phyloP scores from a whole-genome alignment of 1,140 invertebrate genomes.

The Papilio polyxenes region DNA sequence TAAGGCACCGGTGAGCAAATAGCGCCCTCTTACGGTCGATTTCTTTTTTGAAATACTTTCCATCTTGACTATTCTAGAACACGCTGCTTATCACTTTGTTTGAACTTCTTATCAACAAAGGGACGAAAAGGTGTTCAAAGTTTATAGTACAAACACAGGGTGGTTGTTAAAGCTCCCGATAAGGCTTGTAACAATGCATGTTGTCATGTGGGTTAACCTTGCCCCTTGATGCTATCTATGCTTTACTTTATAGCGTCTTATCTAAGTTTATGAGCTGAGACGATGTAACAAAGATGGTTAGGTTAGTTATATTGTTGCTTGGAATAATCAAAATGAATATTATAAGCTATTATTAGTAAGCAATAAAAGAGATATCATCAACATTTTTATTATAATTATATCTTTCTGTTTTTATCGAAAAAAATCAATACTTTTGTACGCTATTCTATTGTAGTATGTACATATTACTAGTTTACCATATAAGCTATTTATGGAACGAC shows the following conservation, averaged over 20 bases:
- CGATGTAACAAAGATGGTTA: slow-evolving; percentile 16
- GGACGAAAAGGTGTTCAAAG: slow-evolving; percentile 41
- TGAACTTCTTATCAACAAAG: slow-evolving; percentile 53
- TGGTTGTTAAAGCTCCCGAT: slow-evolving; percentile 55
- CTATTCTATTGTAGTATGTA: not conserved
- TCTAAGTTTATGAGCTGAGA: slow-evolving; percentile 34
- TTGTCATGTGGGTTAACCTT: slow-evolving; percentile 32
- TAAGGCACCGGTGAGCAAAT: slow-evolving; percentile 32
- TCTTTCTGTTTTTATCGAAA: not conserved
- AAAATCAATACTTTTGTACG: not conserved
- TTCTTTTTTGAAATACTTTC: slow-evolving; percentile 37
- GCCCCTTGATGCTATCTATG: slow-evolving; percentile 27
- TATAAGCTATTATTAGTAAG: not conserved
- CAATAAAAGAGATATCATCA: not conserved
- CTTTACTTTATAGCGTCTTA: slow-evolving; percentile 33
- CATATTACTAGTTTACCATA: not conserved
- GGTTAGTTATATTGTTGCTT: not conserved
- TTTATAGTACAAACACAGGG: slow-evolving; percentile 57
- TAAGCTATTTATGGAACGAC: slow-evolving; percentile 21
- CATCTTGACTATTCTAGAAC: slow-evolving; percentile 37
- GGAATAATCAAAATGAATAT: not conserved
- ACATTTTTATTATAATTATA: not conserved
- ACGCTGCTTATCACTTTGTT: slow-evolving; percentile 46
- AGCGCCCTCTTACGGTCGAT: slow-evolving; percentile 16
- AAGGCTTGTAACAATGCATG: slow-evolving; percentile 43